Conservation (phyloP, 1,140 invertebrate species). For the Tribolium castaneum region DNA sequence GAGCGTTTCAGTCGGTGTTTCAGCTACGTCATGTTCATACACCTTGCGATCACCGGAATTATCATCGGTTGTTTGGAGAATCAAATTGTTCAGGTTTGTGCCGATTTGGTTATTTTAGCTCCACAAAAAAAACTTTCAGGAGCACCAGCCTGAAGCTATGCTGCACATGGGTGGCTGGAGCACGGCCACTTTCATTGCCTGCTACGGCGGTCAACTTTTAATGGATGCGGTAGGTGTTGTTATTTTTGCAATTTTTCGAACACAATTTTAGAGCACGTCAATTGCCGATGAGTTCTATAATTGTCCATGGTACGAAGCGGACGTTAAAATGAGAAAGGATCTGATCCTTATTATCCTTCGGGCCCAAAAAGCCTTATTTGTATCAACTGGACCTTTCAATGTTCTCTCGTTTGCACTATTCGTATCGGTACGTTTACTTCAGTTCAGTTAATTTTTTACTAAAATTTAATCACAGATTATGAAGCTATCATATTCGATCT, state of each 20-base stretch:
- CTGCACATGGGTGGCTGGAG: constrained; percentile 17
- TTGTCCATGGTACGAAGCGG: background rate
- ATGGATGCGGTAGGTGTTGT: background rate
- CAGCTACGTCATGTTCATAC: background rate
- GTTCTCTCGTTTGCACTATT: constrained; percentile 3
- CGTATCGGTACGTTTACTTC: background rate
- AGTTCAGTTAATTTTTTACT: background rate
- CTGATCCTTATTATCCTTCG: background rate
- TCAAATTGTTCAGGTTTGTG: constrained; percentile 5
- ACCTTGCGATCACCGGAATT: background rate
- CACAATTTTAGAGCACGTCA: background rate
- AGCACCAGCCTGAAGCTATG: background rate
- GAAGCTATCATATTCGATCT: constrained; percentile 24
- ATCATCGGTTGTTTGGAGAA: constrained; percentile 32
- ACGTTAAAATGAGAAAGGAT: background rate
- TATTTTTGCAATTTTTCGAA: background rate
- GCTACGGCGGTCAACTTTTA: background rate
- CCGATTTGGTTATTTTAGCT: no score
- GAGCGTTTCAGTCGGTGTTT: background rate
- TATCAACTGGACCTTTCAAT: constrained; percentile 9
- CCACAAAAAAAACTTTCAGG: background rate
- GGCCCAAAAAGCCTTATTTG: background rate
- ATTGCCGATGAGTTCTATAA: constrained; percentile 3
- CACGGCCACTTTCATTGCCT: background rate
- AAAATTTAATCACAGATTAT: background rate